Evolutionary conservation across 2,888 invertebrate genomes (phyloP).

Genomic region (Tipula lateralis): DNA sequence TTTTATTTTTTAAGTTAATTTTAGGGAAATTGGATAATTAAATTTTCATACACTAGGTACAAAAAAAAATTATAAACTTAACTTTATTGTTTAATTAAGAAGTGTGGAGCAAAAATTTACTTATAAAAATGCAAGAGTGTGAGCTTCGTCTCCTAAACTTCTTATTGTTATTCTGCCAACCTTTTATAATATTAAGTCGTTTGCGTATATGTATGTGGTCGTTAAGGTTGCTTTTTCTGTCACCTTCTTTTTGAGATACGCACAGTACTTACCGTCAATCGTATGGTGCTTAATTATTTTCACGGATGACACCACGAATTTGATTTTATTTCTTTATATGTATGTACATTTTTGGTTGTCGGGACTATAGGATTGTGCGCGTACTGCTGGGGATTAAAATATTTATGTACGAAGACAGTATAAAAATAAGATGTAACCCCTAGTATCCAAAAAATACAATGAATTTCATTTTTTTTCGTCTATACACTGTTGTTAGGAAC

Average conservation of each 20-base stretch:
- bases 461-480: not conserved
- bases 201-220: not conserved
- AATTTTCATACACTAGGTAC: not conserved
- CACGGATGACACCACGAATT: not conserved
- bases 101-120: not conserved
- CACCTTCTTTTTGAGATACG: too few relatives aligned
- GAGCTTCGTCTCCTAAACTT: not conserved
- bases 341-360: not conserved
- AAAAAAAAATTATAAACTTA: too few relatives aligned
- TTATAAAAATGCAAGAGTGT: not conserved
- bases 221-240: too few relatives aligned
- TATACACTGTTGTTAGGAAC: not conserved
- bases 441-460: not conserved
- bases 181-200: not conserved
- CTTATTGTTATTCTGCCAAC: not conserved
- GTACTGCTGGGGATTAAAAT: not conserved
- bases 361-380: not conserved
- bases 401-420: not conserved
- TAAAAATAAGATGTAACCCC: not conserved
- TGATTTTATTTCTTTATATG: not conserved
- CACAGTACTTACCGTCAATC: too few relatives aligned
- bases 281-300: not conserved
- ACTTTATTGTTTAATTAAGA: slow-evolving; percentile 6
- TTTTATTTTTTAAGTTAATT: slow-evolving; percentile 16
- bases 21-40: slow-evolving; percentile 19